Percentiles rank a stretch among this genome's conserved stretches.
These are phyloP conservation scores for Papilio dardanus DNA, from an alignment of 1,140 invertebrate species.

Conservation along the genomic window DNA sequence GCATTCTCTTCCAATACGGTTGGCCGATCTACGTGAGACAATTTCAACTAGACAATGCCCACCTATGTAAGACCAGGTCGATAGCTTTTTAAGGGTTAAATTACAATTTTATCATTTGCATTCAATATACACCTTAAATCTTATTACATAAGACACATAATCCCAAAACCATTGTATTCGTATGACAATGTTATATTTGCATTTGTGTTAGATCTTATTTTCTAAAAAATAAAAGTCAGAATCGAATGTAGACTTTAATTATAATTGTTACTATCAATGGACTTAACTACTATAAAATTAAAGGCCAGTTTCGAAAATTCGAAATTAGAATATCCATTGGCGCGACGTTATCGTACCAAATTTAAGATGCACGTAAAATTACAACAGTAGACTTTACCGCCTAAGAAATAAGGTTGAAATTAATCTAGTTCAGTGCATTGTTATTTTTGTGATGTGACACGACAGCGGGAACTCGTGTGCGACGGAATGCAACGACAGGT, in stretches of 20 bases:
- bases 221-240: not conserved
- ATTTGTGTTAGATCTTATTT: not conserved
- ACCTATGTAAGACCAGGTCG: constrained; percentile 46
- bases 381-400: constrained; percentile 37
- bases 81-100: constrained; percentile 40
- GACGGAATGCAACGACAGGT: constrained; percentile 65
- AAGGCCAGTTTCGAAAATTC: constrained; percentile 38
- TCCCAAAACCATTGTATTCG: not conserved
- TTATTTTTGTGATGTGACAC: constrained; percentile 47
- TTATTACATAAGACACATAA: not conserved
- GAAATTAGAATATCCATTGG: constrained; percentile 40
- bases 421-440: constrained; percentile 9
- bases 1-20: constrained; percentile 24
- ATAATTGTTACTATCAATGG: constrained; percentile 23
- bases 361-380: constrained; percentile 24
- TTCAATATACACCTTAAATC: not conserved
- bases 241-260: not conserved
- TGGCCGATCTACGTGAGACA: constrained; percentile 31
- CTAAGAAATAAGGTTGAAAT: constrained; percentile 42
- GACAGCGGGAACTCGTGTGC: constrained; percentile 66
- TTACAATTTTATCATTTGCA: not conserved
- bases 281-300: constrained; percentile 37
- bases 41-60: constrained; percentile 33
- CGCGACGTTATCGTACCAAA: constrained; percentile 31
- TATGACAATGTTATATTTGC: not conserved